Conservation (phyloP, 2,797 vertebrate species). For the Sylvilagus floridanus region DNA sequence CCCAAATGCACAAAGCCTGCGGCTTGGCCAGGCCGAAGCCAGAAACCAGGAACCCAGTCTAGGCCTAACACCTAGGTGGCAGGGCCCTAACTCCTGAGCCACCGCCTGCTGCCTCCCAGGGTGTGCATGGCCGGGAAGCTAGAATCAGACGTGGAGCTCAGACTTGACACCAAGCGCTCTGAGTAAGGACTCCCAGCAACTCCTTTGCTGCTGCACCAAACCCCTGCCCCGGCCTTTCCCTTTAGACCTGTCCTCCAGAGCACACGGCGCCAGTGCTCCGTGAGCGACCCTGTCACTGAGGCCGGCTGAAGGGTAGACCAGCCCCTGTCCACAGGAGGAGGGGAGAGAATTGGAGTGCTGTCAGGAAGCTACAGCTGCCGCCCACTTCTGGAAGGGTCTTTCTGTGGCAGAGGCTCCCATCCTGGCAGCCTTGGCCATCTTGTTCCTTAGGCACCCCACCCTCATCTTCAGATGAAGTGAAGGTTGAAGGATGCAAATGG, state of each 20-base stretch:
- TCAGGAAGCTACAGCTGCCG: conserved; percentile 58
- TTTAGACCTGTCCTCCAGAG: background rate
- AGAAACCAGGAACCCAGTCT: too few relatives aligned
- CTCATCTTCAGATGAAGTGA: background rate
- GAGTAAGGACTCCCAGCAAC: too few relatives aligned
- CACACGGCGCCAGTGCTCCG: rapidly evolving
- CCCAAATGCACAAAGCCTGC: too few relatives aligned
- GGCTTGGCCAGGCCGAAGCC: too few relatives aligned
- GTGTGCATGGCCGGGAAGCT: too few relatives aligned
- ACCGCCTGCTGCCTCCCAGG: too few relatives aligned
- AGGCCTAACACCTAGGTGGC: too few relatives aligned
- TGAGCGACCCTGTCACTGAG: background rate
- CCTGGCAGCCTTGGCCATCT: background rate
- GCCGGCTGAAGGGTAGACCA: too few relatives aligned
- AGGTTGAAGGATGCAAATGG: conserved; percentile 73
- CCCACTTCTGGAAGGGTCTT: conserved; percentile 79
- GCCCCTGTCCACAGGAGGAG: rapidly evolving
- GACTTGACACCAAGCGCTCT: too few relatives aligned
- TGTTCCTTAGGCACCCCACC: background rate
- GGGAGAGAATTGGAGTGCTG: background rate
- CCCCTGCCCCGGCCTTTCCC: background rate
- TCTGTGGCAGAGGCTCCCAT: conserved; percentile 68
- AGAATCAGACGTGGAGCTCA: too few relatives aligned
- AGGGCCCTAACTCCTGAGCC: too few relatives aligned
- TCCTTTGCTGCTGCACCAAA: background rate